phyloP scores from a whole-genome alignment of 64 coral and sea anemone genomes.

The Platygyra sinensis region DNA sequence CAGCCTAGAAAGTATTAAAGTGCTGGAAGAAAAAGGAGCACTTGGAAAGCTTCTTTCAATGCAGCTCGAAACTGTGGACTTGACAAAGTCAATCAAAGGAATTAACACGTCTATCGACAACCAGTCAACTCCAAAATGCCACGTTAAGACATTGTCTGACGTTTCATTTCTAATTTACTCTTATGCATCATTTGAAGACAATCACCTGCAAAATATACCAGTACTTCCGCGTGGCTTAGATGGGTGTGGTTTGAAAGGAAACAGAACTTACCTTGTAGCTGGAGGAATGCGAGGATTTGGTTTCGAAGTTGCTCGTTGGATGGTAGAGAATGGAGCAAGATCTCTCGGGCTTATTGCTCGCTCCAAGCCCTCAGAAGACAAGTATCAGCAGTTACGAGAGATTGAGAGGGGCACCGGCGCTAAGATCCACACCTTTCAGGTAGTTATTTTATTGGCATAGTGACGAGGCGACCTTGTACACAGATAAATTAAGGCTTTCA shows the following conservation, averaged over 20 bases:
- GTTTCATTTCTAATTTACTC: slow-evolving; percentile 4
- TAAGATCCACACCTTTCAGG: slow-evolving; percentile 35
- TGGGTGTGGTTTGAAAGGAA: slow-evolving; percentile 43
- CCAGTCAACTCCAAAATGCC: too few species aligned
- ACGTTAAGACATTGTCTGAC: too few species aligned
- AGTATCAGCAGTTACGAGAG: slow-evolving; percentile 29
- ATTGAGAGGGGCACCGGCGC: slow-evolving; percentile 62
- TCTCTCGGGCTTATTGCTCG: slow-evolving; percentile 46
- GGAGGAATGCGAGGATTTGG: slow-evolving; percentile 74
- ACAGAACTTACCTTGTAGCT: slow-evolving; percentile 61
- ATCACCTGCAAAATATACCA: background rate
- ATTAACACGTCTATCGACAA: too few species aligned
- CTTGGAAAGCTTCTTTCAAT: too few species aligned
- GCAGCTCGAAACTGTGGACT: too few species aligned
- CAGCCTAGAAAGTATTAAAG: background rate
- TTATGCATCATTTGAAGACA: too few species aligned
- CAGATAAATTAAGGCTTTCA: too few species aligned
- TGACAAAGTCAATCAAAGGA: too few species aligned
- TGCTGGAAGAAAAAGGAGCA: too few species aligned
- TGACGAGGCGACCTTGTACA: background rate
- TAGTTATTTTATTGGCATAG: too few species aligned
- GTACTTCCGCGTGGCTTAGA: slow-evolving; percentile 3
- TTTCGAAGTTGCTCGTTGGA: slow-evolving; percentile 79
- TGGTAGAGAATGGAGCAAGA: slow-evolving; percentile 64
- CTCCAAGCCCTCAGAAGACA: slow-evolving; percentile 42